A percentile compares a stretch with the other conserved stretches of the same genome.
phyloP scores from a whole-genome alignment of 2,113 vertebrate species.

The Perccottus glenii region DNA sequence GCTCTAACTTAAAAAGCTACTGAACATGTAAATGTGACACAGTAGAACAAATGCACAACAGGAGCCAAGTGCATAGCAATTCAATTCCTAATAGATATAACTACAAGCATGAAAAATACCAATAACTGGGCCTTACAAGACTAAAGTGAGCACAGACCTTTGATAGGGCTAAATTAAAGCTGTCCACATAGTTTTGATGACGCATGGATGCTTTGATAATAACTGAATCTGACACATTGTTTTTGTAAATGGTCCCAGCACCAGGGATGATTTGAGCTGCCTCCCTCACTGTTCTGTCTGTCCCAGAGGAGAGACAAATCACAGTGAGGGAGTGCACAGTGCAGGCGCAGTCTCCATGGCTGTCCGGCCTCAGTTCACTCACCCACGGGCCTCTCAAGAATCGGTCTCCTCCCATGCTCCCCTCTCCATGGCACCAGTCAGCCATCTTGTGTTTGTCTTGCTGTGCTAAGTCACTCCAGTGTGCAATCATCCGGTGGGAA shows the following conservation, averaged over 20 bases:
- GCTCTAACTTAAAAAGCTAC: neutral
- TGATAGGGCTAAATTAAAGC: no score
- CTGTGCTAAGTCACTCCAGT: constrained; percentile 61
- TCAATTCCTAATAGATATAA: no score
- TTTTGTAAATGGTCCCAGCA: neutral
- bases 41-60: neutral
- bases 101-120: neutral
- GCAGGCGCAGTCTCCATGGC: constrained; percentile 67
- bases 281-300: constrained; percentile 6
- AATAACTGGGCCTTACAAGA: neutral
- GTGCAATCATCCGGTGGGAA: neutral
- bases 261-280: constrained; percentile 25
- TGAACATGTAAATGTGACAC: neutral
- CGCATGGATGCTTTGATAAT: neutral
- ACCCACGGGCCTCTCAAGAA: constrained; percentile 52
- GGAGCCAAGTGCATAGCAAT: no score
- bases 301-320: constrained; percentile 57
- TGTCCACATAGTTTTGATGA: neutral
- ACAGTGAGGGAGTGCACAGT: constrained; percentile 37
- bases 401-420: constrained; percentile 54
- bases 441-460: constrained; percentile 69
- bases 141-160: no score
- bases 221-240: no score
- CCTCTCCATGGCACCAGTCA: constrained; percentile 65
- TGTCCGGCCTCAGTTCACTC: constrained; percentile 45